Evolutionary conservation across 2,888 invertebrate species (phyloP), one percentile per base, ranked within the genome.

Genomic region (Xestia sexstrigata): DNA sequence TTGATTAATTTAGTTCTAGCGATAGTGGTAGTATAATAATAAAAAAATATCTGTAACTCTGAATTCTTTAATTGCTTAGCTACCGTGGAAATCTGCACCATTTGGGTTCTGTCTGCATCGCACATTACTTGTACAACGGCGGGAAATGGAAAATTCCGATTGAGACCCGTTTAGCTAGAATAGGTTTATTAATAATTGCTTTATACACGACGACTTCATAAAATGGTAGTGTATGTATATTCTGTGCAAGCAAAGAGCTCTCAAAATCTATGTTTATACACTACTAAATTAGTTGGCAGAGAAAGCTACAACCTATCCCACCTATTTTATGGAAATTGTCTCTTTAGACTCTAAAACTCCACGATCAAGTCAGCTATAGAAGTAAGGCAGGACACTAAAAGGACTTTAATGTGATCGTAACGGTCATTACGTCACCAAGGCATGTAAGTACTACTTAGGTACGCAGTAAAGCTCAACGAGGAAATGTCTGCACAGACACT

Each of bases 361-460:
- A 62, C 67, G 78, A 89, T 88, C 79, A 82, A 76, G 72, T 71
- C 76, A 74, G 80, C 88, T 82, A 89, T 91, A 89, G 88, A 68
- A 75, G 83, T 90, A 90, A 91, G 89, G 82, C 89, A 90, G 88
- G 89, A 89, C 83, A 90, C 88, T 84, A 75, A 80, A 67, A 81
- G 70, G 47, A 77, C n/a, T 80, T 74, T 63, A 74, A 45, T 74
- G 91, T 89, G 86, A 83, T 70, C 78, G 87, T 86, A 89, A 90
- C 89, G 87, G 88, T 76, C 83, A 88, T 90, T 90, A 90, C 90
- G 89, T 84, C 77, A 81, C 81, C 69, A 65, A 62, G 62, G 52
- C 71, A 62, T 77, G 73, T 81, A 75, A 55, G 73, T n/a, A 78
- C 70, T 74, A 78, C 74, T 79, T 72, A 77, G 82, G 81, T 79